A percentile compares a stretch with the other conserved stretches of the same genome.
Evolutionary conservation across 2,888 invertebrate genomes (phyloP).

Genomic region (Catocala sponsa): DNA sequence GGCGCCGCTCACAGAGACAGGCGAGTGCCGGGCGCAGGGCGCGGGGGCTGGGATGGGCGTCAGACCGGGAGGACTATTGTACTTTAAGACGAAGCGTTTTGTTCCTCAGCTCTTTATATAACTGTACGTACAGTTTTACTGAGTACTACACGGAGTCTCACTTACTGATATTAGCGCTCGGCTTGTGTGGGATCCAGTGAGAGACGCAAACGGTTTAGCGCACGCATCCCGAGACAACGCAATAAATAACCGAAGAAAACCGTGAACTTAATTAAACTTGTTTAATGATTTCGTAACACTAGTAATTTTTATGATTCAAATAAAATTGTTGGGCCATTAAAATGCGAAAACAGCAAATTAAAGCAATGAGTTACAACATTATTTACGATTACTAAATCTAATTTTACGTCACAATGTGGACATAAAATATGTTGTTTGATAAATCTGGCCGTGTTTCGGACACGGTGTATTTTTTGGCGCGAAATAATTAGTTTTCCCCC

Average conservation of each 20-base stretch:
- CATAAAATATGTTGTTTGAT: constrained; percentile 50
- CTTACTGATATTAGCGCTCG: constrained; percentile 66
- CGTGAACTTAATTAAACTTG: constrained; percentile 31
- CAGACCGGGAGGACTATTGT: constrained; percentile 69
- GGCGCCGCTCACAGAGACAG: constrained; percentile 67
- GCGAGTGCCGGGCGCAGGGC: constrained; percentile 42
- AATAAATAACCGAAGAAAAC: constrained; percentile 33
- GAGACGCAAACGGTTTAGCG: constrained; percentile 13
- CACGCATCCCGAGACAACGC: constrained; percentile 17
- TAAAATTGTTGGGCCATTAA: constrained; percentile 41
- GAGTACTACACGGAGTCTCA: constrained; percentile 53
- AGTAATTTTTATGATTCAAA: constrained; percentile 42
- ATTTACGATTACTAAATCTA: constrained; percentile 43
- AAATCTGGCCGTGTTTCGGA: constrained; percentile 46
- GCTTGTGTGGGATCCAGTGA: constrained; percentile 26
- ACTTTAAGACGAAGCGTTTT: constrained; percentile 76
- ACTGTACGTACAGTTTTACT: constrained; percentile 45
- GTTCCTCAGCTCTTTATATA: constrained; percentile 69
- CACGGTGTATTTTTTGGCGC: constrained; percentile 50
- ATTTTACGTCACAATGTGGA: constrained; percentile 37
- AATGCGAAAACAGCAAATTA: constrained; percentile 37
- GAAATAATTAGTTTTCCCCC: constrained; percentile 56
- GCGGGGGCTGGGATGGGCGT: constrained; percentile 44
- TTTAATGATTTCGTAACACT: constrained; percentile 41
- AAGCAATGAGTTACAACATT: constrained; percentile 41